Evolutionary conservation across 1,140 invertebrate genomes (phyloP).

Genomic region (Heliconius hewitsoni): DNA sequence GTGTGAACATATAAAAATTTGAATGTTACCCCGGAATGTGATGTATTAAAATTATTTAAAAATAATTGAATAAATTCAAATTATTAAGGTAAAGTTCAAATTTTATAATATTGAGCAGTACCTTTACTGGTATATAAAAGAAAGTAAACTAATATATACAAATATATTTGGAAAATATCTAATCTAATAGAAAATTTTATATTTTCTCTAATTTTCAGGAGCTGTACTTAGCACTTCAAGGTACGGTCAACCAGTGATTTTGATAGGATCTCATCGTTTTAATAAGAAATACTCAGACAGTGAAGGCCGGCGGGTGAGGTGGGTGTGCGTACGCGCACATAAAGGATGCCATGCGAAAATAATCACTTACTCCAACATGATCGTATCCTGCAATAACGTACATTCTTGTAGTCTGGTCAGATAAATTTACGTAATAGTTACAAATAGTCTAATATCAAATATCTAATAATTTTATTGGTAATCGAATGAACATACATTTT

Average conservation of each 20-base stretch:
- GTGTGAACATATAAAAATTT: too few species aligned
- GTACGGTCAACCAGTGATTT: slow-evolving; percentile 51
- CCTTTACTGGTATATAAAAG: neutral
- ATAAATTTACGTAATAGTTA: too few species aligned
- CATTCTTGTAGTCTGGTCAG: slow-evolving; percentile 14
- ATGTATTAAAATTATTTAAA: too few species aligned
- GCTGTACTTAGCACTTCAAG: slow-evolving; percentile 41
- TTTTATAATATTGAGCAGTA: too few species aligned
- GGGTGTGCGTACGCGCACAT: slow-evolving; percentile 45
- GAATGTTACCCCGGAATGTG: too few species aligned
- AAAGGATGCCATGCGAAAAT: slow-evolving; percentile 46
- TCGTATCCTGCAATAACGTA: slow-evolving; percentile 35
- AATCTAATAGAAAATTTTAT: neutral
- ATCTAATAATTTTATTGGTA: too few species aligned
- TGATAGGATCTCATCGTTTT: slow-evolving; percentile 50
- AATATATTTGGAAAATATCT: too few species aligned
- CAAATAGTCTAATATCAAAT: too few species aligned
- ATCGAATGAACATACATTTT: too few species aligned
- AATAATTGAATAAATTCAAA: too few species aligned
- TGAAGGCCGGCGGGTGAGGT: slow-evolving; percentile 34
- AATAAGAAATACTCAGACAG: slow-evolving; percentile 41
- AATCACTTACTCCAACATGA: slow-evolving; percentile 41
- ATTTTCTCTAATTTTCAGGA: slow-evolving; percentile 33
- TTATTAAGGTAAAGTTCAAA: too few species aligned
- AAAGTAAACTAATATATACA: neutral